Percentiles rank a stretch among this genome's conserved stretches.
phyloP scores from a whole-genome alignment of 2,888 invertebrate species.

The Trachelus iudaicus region DNA sequence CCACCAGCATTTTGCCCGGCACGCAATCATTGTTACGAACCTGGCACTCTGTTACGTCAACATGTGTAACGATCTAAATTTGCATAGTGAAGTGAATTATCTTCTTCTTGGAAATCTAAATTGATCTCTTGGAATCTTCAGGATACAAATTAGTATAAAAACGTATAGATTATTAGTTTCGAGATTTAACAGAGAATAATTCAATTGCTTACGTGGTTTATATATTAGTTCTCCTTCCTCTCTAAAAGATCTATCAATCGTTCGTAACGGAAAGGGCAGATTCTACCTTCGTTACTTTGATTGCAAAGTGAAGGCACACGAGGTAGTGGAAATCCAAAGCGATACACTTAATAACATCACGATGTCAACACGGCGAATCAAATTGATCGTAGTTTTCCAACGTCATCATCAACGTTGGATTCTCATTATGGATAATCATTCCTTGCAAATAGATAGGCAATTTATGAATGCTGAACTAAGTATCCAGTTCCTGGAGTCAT shows the following conservation, averaged over 20 bases:
- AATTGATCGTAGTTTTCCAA: neutral
- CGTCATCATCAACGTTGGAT: neutral
- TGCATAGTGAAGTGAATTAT: neutral
- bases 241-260: neutral
- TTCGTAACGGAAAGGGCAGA: neutral
- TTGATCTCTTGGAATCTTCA: neutral
- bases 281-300: neutral
- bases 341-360: neutral
- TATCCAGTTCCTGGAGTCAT: neutral
- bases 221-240: neutral
- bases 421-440: neutral
- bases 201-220: neutral
- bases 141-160: no score
- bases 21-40: neutral
- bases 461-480: neutral
- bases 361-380: neutral
- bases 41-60: neutral
- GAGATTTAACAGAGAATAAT: neutral
- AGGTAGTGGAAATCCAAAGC: neutral
- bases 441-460: neutral
- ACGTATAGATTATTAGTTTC: no score
- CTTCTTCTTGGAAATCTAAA: neutral
- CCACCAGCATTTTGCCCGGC: neutral
- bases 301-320: neutral
- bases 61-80: neutral